Conservation (phyloP, 2,797 vertebrate genomes). For the Pyrocephalus nanus region DNA sequence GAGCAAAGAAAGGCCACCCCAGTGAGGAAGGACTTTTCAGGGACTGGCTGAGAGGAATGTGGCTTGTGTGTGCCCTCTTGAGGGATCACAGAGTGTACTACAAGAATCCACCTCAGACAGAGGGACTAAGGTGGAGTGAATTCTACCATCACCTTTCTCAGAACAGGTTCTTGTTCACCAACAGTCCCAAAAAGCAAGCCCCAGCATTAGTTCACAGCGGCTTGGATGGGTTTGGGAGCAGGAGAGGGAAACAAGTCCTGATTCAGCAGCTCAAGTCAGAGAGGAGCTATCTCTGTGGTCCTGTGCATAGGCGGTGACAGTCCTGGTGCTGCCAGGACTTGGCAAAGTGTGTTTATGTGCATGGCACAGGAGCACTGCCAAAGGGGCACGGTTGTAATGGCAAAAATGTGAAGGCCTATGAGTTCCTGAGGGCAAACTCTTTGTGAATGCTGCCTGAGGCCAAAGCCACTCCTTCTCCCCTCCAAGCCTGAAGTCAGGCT, state of each 20-base stretch:
- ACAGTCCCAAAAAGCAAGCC: neutral
- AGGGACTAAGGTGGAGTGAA: neutral
- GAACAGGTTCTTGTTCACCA: neutral
- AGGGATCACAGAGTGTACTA: rapidly evolving
- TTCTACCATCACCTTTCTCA: neutral
- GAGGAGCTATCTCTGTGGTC: neutral
- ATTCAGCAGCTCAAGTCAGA: neutral
- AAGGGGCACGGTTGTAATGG: neutral
- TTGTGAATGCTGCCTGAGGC: neutral
- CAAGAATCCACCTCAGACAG: rapidly evolving
- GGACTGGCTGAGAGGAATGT: neutral
- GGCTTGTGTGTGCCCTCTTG: neutral
- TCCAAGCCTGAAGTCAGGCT: neutral
- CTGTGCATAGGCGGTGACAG: neutral
- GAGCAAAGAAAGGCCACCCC: neutral
- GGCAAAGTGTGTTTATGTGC: neutral
- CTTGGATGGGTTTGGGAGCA: neutral
- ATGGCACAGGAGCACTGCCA: neutral
- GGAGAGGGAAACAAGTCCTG: neutral
- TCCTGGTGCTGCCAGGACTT: neutral
- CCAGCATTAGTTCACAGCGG: neutral
- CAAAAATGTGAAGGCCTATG: neutral
- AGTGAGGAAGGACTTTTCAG: neutral
- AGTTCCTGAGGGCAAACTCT: neutral
- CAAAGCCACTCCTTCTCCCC: neutral